phyloP scores from a whole-genome alignment of 2,113 vertebrate species.

The Sakesphorus luctuosus region DNA sequence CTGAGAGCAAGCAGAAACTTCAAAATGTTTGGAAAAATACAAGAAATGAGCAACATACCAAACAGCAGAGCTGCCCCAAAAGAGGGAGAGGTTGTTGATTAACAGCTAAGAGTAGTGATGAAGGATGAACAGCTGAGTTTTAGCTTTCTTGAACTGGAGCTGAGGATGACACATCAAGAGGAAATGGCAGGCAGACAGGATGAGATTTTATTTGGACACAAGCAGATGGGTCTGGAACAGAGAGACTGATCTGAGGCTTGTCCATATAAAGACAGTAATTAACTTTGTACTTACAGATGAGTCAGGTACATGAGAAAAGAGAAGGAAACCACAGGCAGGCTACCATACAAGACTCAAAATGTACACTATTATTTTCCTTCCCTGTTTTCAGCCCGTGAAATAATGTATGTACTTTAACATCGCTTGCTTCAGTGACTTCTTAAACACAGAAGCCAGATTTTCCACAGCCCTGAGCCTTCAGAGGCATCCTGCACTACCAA shows the following conservation, averaged over 20 bases:
- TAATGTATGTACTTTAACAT: not conserved
- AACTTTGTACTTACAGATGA: conserved; percentile 27
- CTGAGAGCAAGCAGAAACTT: not conserved
- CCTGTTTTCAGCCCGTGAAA: not conserved
- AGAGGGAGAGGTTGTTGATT: not conserved
- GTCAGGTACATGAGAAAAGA: not conserved
- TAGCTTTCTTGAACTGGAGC: conserved; percentile 27
- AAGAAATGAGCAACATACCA: not conserved
- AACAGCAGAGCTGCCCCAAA: not conserved
- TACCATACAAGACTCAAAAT: not conserved
- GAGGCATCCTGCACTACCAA: not conserved
- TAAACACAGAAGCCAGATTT: conserved; percentile 9
- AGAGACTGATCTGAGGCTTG: not conserved
- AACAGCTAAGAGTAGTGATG: not conserved
- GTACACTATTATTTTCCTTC: conserved; percentile 2
- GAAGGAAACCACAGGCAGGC: not conserved
- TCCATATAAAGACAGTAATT: conserved; percentile 43
- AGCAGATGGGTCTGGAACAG: conserved; percentile 45
- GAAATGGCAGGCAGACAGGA: conserved; percentile 28
- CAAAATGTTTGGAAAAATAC: not conserved
- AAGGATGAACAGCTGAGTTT: conserved; percentile 23
- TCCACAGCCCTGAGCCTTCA: not conserved
- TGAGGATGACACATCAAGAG: conserved; percentile 25
- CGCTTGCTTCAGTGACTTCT: conserved; percentile 5
- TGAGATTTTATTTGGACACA: conserved; percentile 51